Conservation (phyloP, 2,797 vertebrate species). For the Lateolabrax maculatus region DNA sequence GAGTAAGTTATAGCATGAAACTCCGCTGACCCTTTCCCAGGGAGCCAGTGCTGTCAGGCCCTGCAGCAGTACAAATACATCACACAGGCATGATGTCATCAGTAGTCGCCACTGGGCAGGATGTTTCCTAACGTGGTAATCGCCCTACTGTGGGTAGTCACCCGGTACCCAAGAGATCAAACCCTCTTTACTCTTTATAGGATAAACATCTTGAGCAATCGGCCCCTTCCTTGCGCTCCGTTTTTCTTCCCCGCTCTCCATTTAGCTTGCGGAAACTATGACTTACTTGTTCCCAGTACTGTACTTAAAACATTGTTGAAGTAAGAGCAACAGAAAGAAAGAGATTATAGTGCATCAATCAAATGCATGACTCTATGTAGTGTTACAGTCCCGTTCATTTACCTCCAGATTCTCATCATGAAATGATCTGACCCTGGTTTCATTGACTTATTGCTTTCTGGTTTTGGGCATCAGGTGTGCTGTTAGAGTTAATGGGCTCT, state of each 20-base stretch:
- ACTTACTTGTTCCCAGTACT: slow-evolving; percentile 62
- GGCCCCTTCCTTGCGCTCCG: slow-evolving; percentile 51
- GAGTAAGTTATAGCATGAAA: slow-evolving; percentile 78
- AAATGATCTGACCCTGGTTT: slow-evolving; percentile 19
- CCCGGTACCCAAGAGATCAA: slow-evolving; percentile 75
- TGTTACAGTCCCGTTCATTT: slow-evolving; percentile 10
- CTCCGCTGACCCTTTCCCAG: slow-evolving; percentile 72
- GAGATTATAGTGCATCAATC: slow-evolving; percentile 35
- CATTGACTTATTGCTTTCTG: slow-evolving; percentile 26
- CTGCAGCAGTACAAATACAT: slow-evolving; percentile 78
- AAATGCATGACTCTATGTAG: slow-evolving; percentile 24
- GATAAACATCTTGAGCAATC: slow-evolving; percentile 81
- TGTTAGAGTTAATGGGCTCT: slow-evolving; percentile 63
- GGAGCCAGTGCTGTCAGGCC: slow-evolving; percentile 63
- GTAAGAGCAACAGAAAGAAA: slow-evolving; percentile 41
- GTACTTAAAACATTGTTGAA: slow-evolving; percentile 57
- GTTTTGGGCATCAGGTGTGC: slow-evolving; percentile 51
- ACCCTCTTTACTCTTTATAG: slow-evolving; percentile 72
- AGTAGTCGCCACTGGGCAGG: slow-evolving; percentile 75
- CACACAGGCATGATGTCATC: slow-evolving; percentile 83
- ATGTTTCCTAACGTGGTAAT: slow-evolving; percentile 84
- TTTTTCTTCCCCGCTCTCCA: slow-evolving; percentile 54
- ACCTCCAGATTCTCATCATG: neutral
- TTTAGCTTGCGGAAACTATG: slow-evolving; percentile 78
- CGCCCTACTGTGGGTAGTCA: slow-evolving; percentile 78